These are phyloP conservation scores for Notospermus geniculatus DNA, from an alignment of 1,140 invertebrate genomes.

Conservation along the genomic window DNA sequence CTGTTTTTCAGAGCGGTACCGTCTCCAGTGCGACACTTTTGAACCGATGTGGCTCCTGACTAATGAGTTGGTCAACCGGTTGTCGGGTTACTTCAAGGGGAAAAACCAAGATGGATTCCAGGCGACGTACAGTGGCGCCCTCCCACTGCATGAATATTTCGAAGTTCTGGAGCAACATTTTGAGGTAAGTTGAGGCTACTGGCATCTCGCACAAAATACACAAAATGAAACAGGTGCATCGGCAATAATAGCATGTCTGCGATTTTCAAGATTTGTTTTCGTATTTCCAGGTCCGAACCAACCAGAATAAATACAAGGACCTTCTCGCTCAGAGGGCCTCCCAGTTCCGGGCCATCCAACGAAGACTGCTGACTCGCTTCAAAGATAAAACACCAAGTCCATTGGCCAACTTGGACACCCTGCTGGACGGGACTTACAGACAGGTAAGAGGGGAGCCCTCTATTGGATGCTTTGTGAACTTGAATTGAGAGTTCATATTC, in stretches of 20 bases:
- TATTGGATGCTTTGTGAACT: slow-evolving; percentile 34
- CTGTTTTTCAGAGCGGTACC: slow-evolving; percentile 62
- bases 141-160: slow-evolving; percentile 60
- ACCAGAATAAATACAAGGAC: slow-evolving; percentile 56
- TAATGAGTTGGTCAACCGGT: slow-evolving; percentile 62
- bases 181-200: too few relatives aligned
- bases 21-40: slow-evolving; percentile 68
- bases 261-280: too few relatives aligned
- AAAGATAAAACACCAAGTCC: slow-evolving; percentile 73
- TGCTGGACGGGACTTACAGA: slow-evolving; percentile 70
- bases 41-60: slow-evolving; percentile 64
- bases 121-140: slow-evolving; percentile 48
- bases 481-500: background rate
- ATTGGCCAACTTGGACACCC: slow-evolving; percentile 68
- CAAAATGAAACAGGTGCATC: too few relatives aligned
- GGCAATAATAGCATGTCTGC: too few relatives aligned
- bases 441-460: slow-evolving; percentile 61
- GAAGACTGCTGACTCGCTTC: slow-evolving; percentile 70
- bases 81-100: slow-evolving; percentile 59
- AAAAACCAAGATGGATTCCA: slow-evolving; percentile 37
- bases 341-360: slow-evolving; percentile 73
- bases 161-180: slow-evolving; percentile 63
- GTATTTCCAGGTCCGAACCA: slow-evolving; percentile 36
- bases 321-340: slow-evolving; percentile 64
- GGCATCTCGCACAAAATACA: too few relatives aligned